A percentile compares a stretch with the other conserved stretches of the same genome.
Evolutionary conservation across 2,113 vertebrate species (phyloP).

Genomic region (Ranitomeya variabilis): DNA sequence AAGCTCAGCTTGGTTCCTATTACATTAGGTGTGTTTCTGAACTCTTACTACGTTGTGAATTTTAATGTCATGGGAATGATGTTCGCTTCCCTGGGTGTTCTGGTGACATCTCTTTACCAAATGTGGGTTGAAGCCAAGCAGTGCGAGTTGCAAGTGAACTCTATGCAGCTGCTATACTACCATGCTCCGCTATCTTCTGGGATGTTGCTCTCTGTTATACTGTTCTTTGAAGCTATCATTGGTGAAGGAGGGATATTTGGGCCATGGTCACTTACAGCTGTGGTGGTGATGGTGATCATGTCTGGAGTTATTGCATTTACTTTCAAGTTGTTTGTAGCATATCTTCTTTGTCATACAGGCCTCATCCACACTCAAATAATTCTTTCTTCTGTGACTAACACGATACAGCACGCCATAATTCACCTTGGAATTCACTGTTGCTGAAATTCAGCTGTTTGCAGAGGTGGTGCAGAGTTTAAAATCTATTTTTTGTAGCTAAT

Average conservation of each 20-base stretch:
- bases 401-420: too few relatives aligned
- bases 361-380: too few relatives aligned
- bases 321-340: too few relatives aligned
- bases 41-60: slow-evolving; percentile 95
- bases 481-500: too few relatives aligned
- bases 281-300: slow-evolving; percentile 80
- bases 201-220: slow-evolving; percentile 85
- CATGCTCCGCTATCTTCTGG: slow-evolving; percentile 94
- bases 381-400: too few relatives aligned
- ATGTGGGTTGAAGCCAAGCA: slow-evolving; percentile 99
- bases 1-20: slow-evolving; percentile 96
- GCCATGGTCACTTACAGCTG: slow-evolving; percentile 87
- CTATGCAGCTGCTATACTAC: slow-evolving; percentile 97
- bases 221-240: slow-evolving; percentile 89
- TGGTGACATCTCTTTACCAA: slow-evolving; percentile 97
- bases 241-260: slow-evolving; percentile 92
- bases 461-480: too few relatives aligned
- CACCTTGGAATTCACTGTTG: too few relatives aligned
- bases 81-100: slow-evolving; percentile 89
- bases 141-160: slow-evolving; percentile 97
- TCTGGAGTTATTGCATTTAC: too few relatives aligned
- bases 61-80: slow-evolving; percentile 87
- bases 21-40: slow-evolving; percentile 90
- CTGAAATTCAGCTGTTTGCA: too few relatives aligned
- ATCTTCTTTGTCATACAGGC: too few relatives aligned